A percentile compares a stretch with the other conserved stretches of the same genome.
These are phyloP conservation scores for Psittacula cyanocephala DNA, from an alignment of 2,113 vertebrate genomes.

Conservation along the genomic window DNA sequence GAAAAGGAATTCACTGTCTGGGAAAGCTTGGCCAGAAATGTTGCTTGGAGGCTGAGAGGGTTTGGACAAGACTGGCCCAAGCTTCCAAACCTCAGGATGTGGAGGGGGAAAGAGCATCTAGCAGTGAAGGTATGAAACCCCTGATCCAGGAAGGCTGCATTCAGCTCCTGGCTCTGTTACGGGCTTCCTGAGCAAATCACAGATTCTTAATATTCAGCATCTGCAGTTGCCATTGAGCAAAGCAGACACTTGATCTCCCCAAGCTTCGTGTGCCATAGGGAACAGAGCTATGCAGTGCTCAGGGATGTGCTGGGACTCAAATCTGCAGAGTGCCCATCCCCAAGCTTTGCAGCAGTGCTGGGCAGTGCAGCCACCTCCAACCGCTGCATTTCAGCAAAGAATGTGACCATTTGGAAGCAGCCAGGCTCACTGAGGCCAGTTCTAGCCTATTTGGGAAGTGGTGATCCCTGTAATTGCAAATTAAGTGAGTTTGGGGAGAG, in stretches of 20 bases:
- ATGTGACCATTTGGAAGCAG: neutral
- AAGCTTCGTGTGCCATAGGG: accelerated
- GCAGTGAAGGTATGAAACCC: neutral
- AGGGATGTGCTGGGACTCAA: neutral
- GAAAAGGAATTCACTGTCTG: neutral
- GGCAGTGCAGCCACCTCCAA: neutral
- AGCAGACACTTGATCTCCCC: neutral
- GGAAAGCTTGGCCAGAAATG: neutral
- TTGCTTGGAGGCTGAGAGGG: neutral
- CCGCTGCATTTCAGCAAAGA: neutral
- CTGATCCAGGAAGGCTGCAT: neutral
- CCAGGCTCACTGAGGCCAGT: neutral
- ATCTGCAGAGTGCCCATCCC: neutral
- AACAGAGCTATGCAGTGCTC: neutral
- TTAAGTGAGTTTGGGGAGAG: neutral
- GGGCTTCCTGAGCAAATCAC: neutral
- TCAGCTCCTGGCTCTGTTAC: neutral
- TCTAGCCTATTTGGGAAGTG: neutral
- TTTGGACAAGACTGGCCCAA: neutral
- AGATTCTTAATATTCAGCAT: neutral
- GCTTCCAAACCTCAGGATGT: neutral
- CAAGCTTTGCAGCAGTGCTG: neutral
- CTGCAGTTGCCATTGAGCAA: neutral
- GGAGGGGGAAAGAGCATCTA: neutral
- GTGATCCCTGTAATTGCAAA: neutral